These are phyloP conservation scores for Caenorhabditis remanei DNA, from an alignment of 1,140 invertebrate species.

Conservation along the genomic window DNA sequence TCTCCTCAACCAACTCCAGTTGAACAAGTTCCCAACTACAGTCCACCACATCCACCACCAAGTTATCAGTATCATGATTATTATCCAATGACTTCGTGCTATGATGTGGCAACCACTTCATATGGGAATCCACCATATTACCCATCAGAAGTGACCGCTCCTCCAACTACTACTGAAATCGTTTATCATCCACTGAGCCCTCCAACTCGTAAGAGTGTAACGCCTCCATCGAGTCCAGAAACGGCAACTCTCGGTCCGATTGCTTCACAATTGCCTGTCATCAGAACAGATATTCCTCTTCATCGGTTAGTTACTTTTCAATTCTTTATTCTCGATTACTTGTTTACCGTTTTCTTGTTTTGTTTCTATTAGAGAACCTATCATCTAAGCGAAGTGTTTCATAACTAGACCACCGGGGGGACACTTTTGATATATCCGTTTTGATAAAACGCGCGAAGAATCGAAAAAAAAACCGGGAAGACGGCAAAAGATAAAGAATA, in stretches of 20 bases:
- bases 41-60: slow-evolving; percentile 29
- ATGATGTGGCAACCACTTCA: slow-evolving; percentile 33
- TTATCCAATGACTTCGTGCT: slow-evolving; percentile 27
- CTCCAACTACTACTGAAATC: background rate
- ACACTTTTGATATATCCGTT: slow-evolving; percentile 12
- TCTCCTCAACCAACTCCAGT: slow-evolving; percentile 23
- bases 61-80: slow-evolving; percentile 18
- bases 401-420: slow-evolving; percentile 16
- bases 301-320: background rate
- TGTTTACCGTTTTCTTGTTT: background rate
- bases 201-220: slow-evolving; percentile 7
- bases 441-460: slow-evolving; percentile 43
- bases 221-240: slow-evolving; percentile 38
- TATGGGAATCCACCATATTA: slow-evolving; percentile 40
- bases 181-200: background rate
- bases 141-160: background rate
- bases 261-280: slow-evolving; percentile 1
- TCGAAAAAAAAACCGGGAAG: slow-evolving; percentile 1
- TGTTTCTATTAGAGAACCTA: background rate
- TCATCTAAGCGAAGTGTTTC: background rate
- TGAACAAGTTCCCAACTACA: slow-evolving; percentile 42
- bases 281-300: background rate
- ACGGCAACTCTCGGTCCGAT: background rate
- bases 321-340: background rate
- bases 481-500: background rate